Evolutionary conservation across 2,797 vertebrate genomes (phyloP).

Genomic region (Onychomys arenicola): DNA sequence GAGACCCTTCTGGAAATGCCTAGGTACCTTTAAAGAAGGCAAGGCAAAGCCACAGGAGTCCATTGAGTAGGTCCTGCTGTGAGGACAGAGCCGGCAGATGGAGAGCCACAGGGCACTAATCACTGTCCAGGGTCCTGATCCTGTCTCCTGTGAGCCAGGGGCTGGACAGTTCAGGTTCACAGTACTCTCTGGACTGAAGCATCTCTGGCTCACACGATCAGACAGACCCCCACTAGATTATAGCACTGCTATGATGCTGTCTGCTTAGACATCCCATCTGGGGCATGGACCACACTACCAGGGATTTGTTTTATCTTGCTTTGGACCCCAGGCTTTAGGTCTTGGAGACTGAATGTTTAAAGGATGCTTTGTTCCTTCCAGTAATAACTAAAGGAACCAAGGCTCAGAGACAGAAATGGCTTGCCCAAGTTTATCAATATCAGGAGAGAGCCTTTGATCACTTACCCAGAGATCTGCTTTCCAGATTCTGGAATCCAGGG

Average conservation of each 20-base stretch:
- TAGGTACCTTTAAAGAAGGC: neutral
- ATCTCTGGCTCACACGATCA: neutral
- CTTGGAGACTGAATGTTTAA: neutral
- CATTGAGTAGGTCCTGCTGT: neutral
- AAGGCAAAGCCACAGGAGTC: neutral
- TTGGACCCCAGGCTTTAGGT: neutral
- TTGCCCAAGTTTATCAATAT: neutral
- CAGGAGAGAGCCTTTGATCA: neutral
- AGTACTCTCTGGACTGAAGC: neutral
- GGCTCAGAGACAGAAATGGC: neutral
- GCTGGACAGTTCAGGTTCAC: neutral
- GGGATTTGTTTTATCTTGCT: neutral
- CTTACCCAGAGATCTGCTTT: neutral
- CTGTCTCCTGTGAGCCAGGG: neutral
- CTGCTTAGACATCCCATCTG: neutral
- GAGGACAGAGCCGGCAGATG: neutral
- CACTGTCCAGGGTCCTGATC: neutral
- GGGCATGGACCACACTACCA: neutral
- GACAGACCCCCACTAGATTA: neutral
- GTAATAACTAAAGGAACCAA: neutral
- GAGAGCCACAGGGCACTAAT: rapidly evolving
- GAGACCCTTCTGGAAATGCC: neutral
- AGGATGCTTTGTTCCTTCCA: neutral
- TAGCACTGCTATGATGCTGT: neutral
- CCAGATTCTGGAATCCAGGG: neutral